phyloP scores from a whole-genome alignment of 2,113 vertebrate genomes.

The Onychorhynchus coronatus region DNA sequence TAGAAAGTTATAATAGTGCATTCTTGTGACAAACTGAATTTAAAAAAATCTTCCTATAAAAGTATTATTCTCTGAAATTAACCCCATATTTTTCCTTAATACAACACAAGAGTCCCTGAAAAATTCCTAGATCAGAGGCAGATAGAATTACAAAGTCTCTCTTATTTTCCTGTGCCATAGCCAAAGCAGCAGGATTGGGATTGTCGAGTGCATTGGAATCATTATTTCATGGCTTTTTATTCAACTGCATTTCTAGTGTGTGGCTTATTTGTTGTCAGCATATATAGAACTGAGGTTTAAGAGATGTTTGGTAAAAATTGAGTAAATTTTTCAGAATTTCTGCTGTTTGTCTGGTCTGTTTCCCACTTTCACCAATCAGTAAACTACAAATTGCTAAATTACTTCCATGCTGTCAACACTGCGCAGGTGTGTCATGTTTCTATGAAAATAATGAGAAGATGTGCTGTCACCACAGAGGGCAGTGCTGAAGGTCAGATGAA shows the following conservation, averaged over 20 bases:
- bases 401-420: rapidly evolving
- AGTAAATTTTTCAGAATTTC: background rate
- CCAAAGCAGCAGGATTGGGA: background rate
- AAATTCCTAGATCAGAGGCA: background rate
- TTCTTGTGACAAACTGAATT: background rate
- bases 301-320: background rate
- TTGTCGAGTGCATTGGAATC: rapidly evolving
- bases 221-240: background rate
- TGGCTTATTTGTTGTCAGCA: background rate
- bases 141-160: background rate
- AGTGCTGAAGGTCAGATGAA: background rate
- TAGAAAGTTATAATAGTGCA: background rate
- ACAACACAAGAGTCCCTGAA: background rate
- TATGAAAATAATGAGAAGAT: background rate
- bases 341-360: background rate
- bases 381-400: background rate
- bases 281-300: rapidly evolving
- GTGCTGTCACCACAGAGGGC: background rate
- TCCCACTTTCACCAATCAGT: background rate
- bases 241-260: background rate
- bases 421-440: rapidly evolving
- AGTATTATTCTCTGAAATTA: background rate
- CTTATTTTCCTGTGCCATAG: background rate
- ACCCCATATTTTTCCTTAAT: background rate
- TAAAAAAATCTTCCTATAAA: background rate